Evolutionary conservation across 2,888 invertebrate genomes (phyloP).

Genomic region (Orthosia cruda): DNA sequence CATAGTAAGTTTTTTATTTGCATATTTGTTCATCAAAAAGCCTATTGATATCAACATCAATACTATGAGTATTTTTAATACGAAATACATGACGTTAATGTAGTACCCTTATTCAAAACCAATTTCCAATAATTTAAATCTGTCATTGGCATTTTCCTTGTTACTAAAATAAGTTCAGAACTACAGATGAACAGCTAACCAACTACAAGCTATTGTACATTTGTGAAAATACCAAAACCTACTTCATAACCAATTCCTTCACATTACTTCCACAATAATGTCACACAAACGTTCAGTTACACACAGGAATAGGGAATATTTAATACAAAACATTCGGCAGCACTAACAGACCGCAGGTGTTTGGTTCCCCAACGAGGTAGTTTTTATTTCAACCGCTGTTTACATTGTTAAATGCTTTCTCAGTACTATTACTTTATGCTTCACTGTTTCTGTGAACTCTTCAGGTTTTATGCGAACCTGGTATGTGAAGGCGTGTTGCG

Average conservation of each 20-base stretch:
- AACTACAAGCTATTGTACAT: neutral
- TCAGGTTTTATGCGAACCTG: constrained; percentile 39
- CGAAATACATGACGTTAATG: too few species aligned
- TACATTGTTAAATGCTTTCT: constrained; percentile 44
- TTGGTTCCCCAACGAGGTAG: constrained; percentile 35
- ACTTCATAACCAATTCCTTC: constrained; percentile 21
- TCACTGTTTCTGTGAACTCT: constrained; percentile 38
- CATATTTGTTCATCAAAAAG: too few species aligned
- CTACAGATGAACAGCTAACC: neutral
- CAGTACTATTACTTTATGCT: constrained; percentile 46
- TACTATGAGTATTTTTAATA: too few species aligned
- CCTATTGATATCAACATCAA: too few species aligned
- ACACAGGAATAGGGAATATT: constrained; percentile 47
- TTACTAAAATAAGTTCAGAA: neutral
- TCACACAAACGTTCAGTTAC: constrained; percentile 15
- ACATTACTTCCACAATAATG: constrained; percentile 19
- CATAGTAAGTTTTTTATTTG: too few species aligned
- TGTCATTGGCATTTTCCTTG: neutral
- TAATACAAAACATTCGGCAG: constrained; percentile 47
- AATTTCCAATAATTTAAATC: neutral
- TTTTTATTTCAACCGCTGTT: constrained; percentile 46
- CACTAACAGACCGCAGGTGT: constrained; percentile 51
- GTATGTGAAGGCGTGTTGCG: constrained; percentile 20
- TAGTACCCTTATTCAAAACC: neutral
- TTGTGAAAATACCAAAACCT: neutral